Evolutionary conservation across 2,113 vertebrate species (phyloP), one percentile per base, ranked within the genome.

Genomic region (Bos indicus): DNA sequence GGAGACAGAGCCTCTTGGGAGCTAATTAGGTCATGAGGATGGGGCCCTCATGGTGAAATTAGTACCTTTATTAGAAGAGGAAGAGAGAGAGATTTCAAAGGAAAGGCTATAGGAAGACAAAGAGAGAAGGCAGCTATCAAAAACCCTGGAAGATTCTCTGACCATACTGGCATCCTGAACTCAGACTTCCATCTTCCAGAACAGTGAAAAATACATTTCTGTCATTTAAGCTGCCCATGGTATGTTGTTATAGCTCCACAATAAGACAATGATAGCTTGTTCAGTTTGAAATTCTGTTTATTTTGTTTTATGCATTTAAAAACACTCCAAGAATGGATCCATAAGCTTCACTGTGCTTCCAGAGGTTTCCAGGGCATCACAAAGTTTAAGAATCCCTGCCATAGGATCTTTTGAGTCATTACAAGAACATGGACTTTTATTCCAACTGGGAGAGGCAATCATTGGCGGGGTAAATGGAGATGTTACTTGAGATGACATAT

Each of bases 271-370:
- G 51, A 78, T 11, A 26, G 81, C 5, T 78, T 40, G 11, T 81
- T 92, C 87, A 40, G 51, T 93, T 92, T 84, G 54, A 88, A 97
- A 43, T 60, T 3, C 9, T 33, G 9, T 33, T 19, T 7, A 25
- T 62, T 92, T 90, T 40, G 57, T 88, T 92, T 91, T 40, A 64
- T 88, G 12, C 40, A 71, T 60, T 95, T 94, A 64, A 85, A 95
- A 88, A 95, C 25, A 59, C 59, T 43, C 11, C 40, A 13, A 48
- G 26, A 51, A 40, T 28, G 10, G 6, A 51, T 91, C 26, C 8
- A 80, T 9, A 46, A 46, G 6, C 40, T 92, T 77, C 33, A 13
- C 25, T 59, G 25, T 60, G 48, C 15, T 88, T 83, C 40, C 40
- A 51, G 74, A 52, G 40, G 13, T 2, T 40, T 90, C 81, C 25